A percentile compares a stretch with the other conserved stretches of the same genome.
phyloP scores from a whole-genome alignment of 2,113 vertebrate species.

The Thunnus maccoyii region DNA sequence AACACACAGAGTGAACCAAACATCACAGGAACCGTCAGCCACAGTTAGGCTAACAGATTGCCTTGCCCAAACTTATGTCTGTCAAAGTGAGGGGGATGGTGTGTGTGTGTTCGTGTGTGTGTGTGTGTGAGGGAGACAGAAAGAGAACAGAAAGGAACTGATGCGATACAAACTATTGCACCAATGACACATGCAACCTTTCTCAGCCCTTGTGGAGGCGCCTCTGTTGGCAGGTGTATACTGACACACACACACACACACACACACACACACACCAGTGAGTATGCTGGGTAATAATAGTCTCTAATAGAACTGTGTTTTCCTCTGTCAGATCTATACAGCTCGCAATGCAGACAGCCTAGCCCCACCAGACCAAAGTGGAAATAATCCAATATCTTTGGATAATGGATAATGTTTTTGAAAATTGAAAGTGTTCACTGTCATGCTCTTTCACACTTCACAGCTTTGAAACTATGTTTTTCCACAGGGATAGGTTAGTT shows the following conservation, averaged over 20 bases:
- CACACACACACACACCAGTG: neutral
- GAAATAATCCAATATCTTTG: constrained; percentile 28
- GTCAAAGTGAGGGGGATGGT: constrained; percentile 42
- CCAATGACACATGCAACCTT: neutral
- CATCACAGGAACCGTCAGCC: constrained; percentile 72
- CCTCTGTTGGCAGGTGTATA: neutral
- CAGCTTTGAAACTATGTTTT: constrained; percentile 16
- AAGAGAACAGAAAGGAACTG: neutral
- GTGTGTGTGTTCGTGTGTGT: constrained; percentile 2
- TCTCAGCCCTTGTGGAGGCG: neutral
- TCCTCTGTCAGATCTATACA: constrained; percentile 37
- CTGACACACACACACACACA: neutral
- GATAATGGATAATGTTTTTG: constrained; percentile 3
- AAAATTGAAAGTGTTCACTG: constrained; percentile 22
- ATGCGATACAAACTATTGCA: constrained; percentile 13
- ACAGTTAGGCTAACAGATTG: constrained; percentile 72
- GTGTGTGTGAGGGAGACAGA: neutral
- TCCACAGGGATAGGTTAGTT: constrained; percentile 20
- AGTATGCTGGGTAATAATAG: neutral
- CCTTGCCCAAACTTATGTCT: constrained; percentile 57
- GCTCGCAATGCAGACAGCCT: constrained; percentile 21
- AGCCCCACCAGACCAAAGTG: constrained; percentile 14
- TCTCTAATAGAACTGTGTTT: constrained; percentile 48
- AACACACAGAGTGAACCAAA: constrained; percentile 57
- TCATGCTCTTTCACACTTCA: constrained; percentile 22